phyloP scores from a whole-genome alignment of 2,113 vertebrate genomes.

The Hydropotes inermis region DNA sequence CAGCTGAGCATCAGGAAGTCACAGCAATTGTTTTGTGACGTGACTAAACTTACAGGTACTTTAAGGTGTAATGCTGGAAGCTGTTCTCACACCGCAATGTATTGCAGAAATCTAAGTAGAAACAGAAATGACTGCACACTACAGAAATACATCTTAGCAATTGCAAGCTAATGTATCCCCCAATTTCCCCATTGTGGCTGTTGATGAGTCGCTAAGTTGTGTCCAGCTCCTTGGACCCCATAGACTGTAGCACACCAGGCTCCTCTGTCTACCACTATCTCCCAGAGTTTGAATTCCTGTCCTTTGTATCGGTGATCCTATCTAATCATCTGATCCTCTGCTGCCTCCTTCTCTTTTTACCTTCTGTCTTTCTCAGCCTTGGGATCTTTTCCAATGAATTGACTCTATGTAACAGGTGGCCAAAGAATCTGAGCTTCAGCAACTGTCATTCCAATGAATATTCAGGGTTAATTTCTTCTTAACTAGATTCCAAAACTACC shows the following conservation, averaged over 20 bases:
- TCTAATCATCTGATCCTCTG: background rate
- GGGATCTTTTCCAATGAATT: background rate
- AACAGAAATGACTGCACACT: background rate
- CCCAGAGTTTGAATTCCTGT: background rate
- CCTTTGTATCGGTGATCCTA: background rate
- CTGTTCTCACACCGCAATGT: background rate
- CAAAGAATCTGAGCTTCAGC: background rate
- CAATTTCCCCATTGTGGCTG: background rate
- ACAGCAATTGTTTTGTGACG: background rate
- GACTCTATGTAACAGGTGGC: background rate
- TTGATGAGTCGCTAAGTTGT: background rate
- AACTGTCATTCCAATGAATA: background rate
- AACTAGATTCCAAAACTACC: background rate
- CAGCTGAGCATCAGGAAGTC: rapidly evolving
- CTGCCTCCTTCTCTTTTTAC: background rate
- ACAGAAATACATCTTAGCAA: background rate
- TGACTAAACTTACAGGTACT: background rate
- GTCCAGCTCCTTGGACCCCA: background rate
- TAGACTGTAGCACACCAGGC: rapidly evolving
- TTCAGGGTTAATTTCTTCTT: background rate
- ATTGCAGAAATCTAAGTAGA: background rate
- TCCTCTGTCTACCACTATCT: background rate
- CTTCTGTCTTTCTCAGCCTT: background rate
- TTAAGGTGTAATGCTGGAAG: background rate
- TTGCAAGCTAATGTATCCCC: background rate